Conservation (phyloP, 2,797 vertebrate genomes). For the Silurus lanzhouensis region DNA sequence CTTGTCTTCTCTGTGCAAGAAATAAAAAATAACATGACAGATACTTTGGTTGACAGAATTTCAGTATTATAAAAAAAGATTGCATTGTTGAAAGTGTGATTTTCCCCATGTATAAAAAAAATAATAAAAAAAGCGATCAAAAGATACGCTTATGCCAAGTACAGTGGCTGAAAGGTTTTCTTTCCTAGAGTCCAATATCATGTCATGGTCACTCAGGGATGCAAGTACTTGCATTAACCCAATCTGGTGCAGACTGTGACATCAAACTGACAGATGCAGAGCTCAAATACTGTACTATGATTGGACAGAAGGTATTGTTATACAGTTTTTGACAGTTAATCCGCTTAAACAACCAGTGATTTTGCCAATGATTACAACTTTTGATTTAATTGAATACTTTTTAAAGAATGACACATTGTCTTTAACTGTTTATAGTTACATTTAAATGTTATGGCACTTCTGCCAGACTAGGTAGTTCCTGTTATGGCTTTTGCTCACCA, state of each 20-base stretch:
- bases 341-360: not conserved
- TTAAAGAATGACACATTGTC: not conserved
- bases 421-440: not conserved
- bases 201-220: not conserved
- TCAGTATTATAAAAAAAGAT: not conserved
- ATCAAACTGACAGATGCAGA: not conserved
- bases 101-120: not conserved
- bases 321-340: not conserved
- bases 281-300: not conserved
- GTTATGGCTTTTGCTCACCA: not conserved
- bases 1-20: constrained; percentile 5
- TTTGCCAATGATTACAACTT: not conserved
- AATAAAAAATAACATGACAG: not conserved
- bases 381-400: not conserved
- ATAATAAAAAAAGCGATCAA: not conserved
- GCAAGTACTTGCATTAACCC: not conserved
- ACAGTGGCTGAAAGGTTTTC: not conserved
- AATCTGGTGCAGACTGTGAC: not conserved
- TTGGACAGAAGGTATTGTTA: not conserved
- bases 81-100: not conserved
- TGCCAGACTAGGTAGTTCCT: not conserved
- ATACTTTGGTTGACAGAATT: not conserved
- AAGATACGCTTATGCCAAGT: not conserved
- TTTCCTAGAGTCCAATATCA: not conserved
- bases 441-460: not conserved